phyloP scores from a whole-genome alignment of 1,140 invertebrate species.

The Chironomus tepperi region DNA sequence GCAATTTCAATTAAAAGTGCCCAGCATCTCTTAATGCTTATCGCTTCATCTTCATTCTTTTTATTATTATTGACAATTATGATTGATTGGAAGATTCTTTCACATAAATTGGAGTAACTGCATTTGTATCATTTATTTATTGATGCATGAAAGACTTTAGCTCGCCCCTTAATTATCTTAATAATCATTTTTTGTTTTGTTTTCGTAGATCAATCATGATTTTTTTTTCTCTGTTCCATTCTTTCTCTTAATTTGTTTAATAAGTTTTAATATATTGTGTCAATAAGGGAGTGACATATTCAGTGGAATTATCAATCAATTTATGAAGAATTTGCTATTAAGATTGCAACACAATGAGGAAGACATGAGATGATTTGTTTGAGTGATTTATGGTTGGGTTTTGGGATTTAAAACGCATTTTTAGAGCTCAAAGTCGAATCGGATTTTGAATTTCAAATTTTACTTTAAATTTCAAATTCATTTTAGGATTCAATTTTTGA shows the following conservation, averaged over 20 bases:
- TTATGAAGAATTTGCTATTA: background rate
- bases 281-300: background rate
- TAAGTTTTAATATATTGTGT: constrained; percentile 1
- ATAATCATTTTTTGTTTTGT: background rate
- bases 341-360: background rate
- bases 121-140: no score
- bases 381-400: no score
- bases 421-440: no score
- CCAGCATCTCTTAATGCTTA: background rate
- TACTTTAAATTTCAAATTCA: no score
- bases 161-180: no score
- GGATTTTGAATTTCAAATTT: no score
- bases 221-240: no score
- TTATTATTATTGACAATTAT: constrained; percentile 9
- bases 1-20: constrained; percentile 3
- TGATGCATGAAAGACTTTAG: no score
- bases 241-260: background rate
- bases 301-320: constrained; percentile 1
- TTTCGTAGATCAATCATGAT: background rate
- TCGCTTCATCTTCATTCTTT: background rate
- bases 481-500: no score
- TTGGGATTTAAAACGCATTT: no score
- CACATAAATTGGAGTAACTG: background rate
- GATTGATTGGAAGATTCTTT: background rate
- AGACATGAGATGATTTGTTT: background rate